Percentiles rank a stretch among this genome's conserved stretches.
Conservation (phyloP, 2,888 invertebrate genomes). For the Podabrus alpinus region DNA sequence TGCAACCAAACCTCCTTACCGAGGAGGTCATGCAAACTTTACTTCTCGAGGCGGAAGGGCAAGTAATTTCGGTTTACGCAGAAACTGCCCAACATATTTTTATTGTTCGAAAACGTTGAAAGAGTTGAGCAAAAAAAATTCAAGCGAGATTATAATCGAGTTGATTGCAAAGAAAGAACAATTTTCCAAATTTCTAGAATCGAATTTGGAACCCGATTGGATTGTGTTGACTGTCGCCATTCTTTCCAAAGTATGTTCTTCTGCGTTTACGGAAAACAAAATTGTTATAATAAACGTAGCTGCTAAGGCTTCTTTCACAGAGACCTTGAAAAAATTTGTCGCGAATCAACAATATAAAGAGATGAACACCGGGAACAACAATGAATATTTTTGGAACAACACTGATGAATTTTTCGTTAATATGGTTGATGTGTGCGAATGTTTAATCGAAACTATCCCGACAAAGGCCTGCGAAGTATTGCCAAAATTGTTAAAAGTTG, state of each 20-base stretch:
- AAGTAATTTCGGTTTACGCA: neutral
- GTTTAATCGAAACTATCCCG: constrained; percentile 48
- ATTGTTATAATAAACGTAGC: constrained; percentile 31
- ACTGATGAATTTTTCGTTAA: constrained; percentile 40
- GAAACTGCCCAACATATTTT: neutral
- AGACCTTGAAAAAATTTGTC: constrained; percentile 35
- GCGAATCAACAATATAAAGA: constrained; percentile 29
- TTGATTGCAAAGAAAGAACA: neutral
- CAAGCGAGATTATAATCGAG: neutral
- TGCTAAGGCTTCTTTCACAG: constrained; percentile 34
- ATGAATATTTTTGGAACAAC: constrained; percentile 36
- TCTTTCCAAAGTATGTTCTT: constrained; percentile 57
- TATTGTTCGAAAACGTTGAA: neutral
- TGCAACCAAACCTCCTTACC: neutral
- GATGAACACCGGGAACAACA: constrained; percentile 17
- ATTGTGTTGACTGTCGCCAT: constrained; percentile 37
- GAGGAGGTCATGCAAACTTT: neutral
- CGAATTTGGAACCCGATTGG: neutral
- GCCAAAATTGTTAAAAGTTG: constrained; percentile 39
- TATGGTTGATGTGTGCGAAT: constrained; percentile 42
- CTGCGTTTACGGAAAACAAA: constrained; percentile 35
- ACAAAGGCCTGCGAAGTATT: constrained; percentile 45
- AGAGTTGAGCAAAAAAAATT: neutral
- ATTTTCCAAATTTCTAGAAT: neutral
- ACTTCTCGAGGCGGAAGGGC: neutral